Base-by-base conservation (phyloP, 1,140 invertebrate genomes). In the Hylyphantes graminicola region DNA sequence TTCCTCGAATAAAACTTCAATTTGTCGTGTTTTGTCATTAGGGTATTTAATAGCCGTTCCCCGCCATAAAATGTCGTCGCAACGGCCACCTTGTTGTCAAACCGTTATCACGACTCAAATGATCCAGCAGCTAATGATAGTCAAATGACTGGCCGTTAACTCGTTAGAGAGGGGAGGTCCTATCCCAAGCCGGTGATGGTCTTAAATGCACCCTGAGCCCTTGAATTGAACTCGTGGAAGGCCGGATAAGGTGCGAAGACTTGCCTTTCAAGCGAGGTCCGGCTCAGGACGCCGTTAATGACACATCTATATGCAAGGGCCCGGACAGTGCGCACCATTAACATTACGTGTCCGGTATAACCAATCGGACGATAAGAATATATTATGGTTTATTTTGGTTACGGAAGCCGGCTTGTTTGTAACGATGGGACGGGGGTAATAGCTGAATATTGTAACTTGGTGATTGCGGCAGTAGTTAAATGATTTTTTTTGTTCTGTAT, bases 331-430 rank as follows among this genome's bases (percentile, higher is more conserved):
- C 51, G n/a, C 61, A 67, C 76, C 76, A 78, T 78, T 78, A 78
- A 53, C 50, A 65, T 65, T 78, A 78, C 76, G 76, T 78, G 76
- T 78, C 54, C 54, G 53, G 76, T 64, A 78, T 78, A 78, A 54
- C 48, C 55, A 51, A 78, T 65, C 53, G 74, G 7, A 61, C 59
- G 64, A 57, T 17, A 65, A 21, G 61, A 78, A 78, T 78, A 67
- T 63, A 78, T 78, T 78, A 65, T 54, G 64, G 53, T 54, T 65
- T 78, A 78, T 78, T 78, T 78, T 78, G 19, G 17, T 78, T 78
- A 78, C 67, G 76, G 76, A 65, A 19, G 54, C n/a, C 9, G 54
- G 57, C 17, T 74, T 74, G 72, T 53, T 70, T 70, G 68, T 70
- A 70, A n/a, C 15, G 48, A 17, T 70, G 48, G 54, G 68, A 13